Conservation (phyloP, 2,888 invertebrate genomes). For the Philopedon plagiatum region DNA sequence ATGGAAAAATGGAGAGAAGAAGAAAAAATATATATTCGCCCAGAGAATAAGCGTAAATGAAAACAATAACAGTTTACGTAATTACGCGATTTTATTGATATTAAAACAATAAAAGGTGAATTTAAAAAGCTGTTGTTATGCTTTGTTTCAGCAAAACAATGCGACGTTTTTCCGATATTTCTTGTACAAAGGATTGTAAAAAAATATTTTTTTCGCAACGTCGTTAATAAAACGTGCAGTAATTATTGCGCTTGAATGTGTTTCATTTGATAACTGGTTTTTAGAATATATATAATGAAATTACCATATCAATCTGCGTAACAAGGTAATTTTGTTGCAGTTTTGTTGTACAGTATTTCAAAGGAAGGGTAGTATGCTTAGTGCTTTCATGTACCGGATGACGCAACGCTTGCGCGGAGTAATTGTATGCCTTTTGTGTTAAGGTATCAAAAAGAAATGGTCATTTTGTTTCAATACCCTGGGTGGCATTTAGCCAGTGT, state of each 20-base stretch:
- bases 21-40: no score
- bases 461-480: no score
- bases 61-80: slow-evolving; percentile 8
- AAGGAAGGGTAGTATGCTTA: no score
- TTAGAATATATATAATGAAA: background rate
- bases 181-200: slow-evolving; percentile 15
- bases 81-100: slow-evolving; percentile 11
- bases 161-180: slow-evolving; percentile 17
- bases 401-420: no score
- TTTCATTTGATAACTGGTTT: background rate
- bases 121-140: slow-evolving; percentile 14
- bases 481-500: no score
- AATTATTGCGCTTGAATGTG: slow-evolving; percentile 4
- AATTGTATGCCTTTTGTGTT: no score
- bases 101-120: slow-evolving; percentile 1
- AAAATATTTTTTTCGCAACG: background rate
- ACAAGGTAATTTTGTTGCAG: background rate
- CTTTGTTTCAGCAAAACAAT: slow-evolving; percentile 12
- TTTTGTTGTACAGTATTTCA: no score
- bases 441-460: no score
- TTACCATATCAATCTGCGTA: background rate
- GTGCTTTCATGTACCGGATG: no score
- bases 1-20: no score
- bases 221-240: background rate
- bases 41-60: no score